Evolutionary conservation across 2,113 vertebrate genomes (phyloP).

Genomic region (Ceuthmochares aereus): DNA sequence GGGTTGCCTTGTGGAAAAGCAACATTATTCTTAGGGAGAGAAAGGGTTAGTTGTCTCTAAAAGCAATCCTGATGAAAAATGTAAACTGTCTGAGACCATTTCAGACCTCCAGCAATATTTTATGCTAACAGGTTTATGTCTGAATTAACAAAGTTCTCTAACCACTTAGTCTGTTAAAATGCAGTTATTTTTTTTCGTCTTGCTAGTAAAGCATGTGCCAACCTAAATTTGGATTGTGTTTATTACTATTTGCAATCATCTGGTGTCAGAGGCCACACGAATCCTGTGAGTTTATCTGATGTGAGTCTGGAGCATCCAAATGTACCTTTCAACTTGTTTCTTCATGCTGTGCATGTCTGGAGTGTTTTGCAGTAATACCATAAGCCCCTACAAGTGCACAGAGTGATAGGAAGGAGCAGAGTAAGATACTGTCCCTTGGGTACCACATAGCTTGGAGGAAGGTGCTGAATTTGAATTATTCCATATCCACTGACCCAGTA

Average conservation of each 20-base stretch:
- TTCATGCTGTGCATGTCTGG: slow-evolving; percentile 64
- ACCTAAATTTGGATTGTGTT: slow-evolving; percentile 60
- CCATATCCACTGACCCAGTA: slow-evolving; percentile 41
- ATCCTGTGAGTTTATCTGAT: slow-evolving; percentile 64
- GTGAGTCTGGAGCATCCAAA: slow-evolving; percentile 53
- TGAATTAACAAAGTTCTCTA: slow-evolving; percentile 60
- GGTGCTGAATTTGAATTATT: slow-evolving; percentile 61
- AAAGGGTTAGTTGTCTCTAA: slow-evolving; percentile 60
- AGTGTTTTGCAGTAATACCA: slow-evolving; percentile 56
- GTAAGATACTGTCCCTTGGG: slow-evolving; percentile 15
- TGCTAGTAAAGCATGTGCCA: slow-evolving; percentile 49
- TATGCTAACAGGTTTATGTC: slow-evolving; percentile 60
- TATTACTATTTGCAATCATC: slow-evolving; percentile 59
- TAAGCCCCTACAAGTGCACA: slow-evolving; percentile 63
- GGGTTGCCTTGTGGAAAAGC: slow-evolving; percentile 61
- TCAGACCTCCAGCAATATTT: slow-evolving; percentile 58
- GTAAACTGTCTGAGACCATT: slow-evolving; percentile 53
- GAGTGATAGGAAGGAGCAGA: slow-evolving; percentile 57
- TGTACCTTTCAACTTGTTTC: slow-evolving; percentile 54
- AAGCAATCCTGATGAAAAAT: slow-evolving; percentile 63
- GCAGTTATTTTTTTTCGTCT: slow-evolving; percentile 30
- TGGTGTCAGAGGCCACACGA: slow-evolving; percentile 46
- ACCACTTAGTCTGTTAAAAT: slow-evolving; percentile 52
- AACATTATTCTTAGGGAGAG: slow-evolving; percentile 50
- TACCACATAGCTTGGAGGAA: slow-evolving; percentile 50